Conservation (phyloP, 2,888 invertebrate species). For the Ophraella communa region DNA sequence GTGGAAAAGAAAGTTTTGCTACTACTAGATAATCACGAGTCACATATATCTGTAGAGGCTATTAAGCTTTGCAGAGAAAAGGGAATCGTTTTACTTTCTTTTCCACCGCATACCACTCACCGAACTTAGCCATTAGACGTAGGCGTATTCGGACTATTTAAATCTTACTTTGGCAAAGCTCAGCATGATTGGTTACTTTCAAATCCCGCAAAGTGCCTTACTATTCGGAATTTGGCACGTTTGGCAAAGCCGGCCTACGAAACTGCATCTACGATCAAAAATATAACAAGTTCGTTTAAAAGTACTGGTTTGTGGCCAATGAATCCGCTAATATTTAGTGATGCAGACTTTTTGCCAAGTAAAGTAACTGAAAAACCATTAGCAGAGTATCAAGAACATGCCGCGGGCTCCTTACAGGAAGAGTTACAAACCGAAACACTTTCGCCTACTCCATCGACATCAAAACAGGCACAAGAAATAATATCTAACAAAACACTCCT, state of each 20-base stretch:
- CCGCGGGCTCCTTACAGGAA: too few relatives aligned
- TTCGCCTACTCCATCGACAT: too few relatives aligned
- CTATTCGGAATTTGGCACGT: background rate
- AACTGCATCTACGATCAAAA: background rate
- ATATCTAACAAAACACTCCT: too few relatives aligned
- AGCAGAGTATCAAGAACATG: too few relatives aligned
- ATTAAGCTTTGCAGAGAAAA: background rate
- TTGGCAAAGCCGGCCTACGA: background rate
- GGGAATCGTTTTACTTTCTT: background rate
- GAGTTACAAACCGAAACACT: too few relatives aligned
- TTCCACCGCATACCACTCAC: background rate
- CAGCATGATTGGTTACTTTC: too few relatives aligned
- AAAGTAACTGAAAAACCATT: too few relatives aligned
- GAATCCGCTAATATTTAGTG: background rate
- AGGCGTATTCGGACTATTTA: too few relatives aligned
- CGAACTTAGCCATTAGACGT: background rate
- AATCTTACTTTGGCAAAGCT: too few relatives aligned
- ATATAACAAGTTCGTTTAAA: background rate
- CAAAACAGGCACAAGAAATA: too few relatives aligned
- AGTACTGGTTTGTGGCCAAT: background rate
- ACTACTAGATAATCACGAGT: background rate
- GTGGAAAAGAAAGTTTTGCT: constrained; percentile 2
- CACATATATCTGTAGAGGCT: background rate
- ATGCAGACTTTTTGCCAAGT: too few relatives aligned
- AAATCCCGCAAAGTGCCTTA: too few relatives aligned